Conservation (phyloP, 2,113 vertebrate genomes). For the Mobula birostris region DNA sequence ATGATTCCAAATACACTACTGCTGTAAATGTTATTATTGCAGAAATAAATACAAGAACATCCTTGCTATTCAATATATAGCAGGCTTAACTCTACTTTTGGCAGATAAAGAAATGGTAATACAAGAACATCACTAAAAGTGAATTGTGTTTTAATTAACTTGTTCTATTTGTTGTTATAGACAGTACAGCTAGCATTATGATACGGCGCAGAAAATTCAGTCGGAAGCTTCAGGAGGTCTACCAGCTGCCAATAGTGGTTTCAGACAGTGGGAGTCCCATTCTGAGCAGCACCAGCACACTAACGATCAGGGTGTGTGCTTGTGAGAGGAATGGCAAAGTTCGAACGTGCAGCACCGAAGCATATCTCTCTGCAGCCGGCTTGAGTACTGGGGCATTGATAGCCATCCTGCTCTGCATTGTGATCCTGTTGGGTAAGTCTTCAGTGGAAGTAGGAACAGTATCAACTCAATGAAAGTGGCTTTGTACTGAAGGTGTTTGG, state of each 20-base stretch:
- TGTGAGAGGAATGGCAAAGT: slow-evolving; percentile 73
- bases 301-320: slow-evolving; percentile 82
- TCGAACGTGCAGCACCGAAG: slow-evolving; percentile 78
- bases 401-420: slow-evolving; percentile 87
- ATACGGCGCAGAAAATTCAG: slow-evolving; percentile 71
- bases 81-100: not conserved
- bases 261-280: slow-evolving; percentile 82
- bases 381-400: slow-evolving; percentile 93
- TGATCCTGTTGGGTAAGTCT: slow-evolving; percentile 89
- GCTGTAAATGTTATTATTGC: not conserved
- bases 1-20: not conserved
- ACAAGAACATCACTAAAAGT: not conserved
- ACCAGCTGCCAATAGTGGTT: slow-evolving; percentile 80
- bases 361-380: slow-evolving; percentile 85
- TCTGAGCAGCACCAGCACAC: slow-evolving; percentile 84
- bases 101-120: not conserved
- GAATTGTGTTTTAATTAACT: not conserved
- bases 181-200: slow-evolving; percentile 77
- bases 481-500: not conserved
- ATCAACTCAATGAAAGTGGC: not conserved
- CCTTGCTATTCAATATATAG: not conserved
- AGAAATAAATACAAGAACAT: not conserved
- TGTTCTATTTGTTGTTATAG: slow-evolving; percentile 50
- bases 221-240: slow-evolving; percentile 73
- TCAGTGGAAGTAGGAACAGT: too few species aligned